These are phyloP conservation scores for Phaedon cochleariae DNA, from an alignment of 2,888 invertebrate genomes.

Conservation along the genomic window DNA sequence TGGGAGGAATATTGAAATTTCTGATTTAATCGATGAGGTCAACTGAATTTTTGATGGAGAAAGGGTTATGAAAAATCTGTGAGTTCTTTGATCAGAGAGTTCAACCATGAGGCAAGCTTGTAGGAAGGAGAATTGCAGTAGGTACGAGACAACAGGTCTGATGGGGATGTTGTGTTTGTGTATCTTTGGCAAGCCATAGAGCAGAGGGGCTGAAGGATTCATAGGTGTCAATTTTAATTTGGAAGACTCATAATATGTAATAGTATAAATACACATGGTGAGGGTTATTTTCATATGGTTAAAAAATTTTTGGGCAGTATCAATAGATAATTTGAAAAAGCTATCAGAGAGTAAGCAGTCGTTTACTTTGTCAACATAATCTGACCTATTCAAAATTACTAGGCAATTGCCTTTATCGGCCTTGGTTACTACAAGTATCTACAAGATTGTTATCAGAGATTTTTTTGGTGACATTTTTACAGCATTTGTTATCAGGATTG, in stretches of 20 bases:
- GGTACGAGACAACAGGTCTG: conserved; percentile 16
- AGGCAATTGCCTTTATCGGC: background rate
- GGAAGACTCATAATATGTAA: background rate
- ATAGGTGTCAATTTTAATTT: background rate
- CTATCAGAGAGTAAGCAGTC: background rate
- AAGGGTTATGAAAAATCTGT: conserved; percentile 6
- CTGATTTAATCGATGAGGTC: background rate
- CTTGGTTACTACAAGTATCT: background rate
- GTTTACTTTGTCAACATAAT: background rate
- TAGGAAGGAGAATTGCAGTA: conserved; percentile 8
- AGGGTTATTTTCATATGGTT: background rate
- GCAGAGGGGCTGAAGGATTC: too few species aligned
- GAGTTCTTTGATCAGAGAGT: background rate
- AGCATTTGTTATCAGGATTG: too few species aligned
- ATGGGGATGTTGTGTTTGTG: too few species aligned
- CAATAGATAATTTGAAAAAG: background rate
- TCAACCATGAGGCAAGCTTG: background rate
- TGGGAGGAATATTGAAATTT: too few species aligned
- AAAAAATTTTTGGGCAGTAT: background rate
- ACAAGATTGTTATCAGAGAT: background rate
- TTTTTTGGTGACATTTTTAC: too few species aligned
- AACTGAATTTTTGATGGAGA: too few species aligned
- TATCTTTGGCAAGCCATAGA: conserved; percentile 15
- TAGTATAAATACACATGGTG: background rate
- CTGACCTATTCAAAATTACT: background rate